These are phyloP conservation scores for Felis catus DNA, from an alignment of 2,113 vertebrate species.

Conservation along the genomic window F.catus_Fca126_mat1.0 CM031415.1:184776001-184776500, in stretches of 20 bases:
- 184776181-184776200: not conserved
- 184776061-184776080: not conserved
- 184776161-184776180: not conserved
- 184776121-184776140: not conserved
- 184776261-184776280: not conserved
- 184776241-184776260: not conserved
- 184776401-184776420: not conserved
- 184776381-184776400: not conserved
- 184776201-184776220: constrained; percentile 5
- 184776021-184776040: not conserved
- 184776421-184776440: not conserved
- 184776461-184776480: not conserved
- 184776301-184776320: not conserved
- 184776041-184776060: not conserved
- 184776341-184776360: not conserved
- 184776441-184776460: not conserved
- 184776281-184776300: not conserved
- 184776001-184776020: not conserved
- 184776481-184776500: not conserved
- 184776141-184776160: not conserved
- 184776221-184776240: not conserved
- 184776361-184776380: not conserved
- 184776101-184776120: not conserved
- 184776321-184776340: not conserved
- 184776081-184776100: not conserved